These are phyloP conservation scores for Nibea albiflora DNA, from an alignment of 2,113 vertebrate genomes.

Conservation along the genomic window DNA sequence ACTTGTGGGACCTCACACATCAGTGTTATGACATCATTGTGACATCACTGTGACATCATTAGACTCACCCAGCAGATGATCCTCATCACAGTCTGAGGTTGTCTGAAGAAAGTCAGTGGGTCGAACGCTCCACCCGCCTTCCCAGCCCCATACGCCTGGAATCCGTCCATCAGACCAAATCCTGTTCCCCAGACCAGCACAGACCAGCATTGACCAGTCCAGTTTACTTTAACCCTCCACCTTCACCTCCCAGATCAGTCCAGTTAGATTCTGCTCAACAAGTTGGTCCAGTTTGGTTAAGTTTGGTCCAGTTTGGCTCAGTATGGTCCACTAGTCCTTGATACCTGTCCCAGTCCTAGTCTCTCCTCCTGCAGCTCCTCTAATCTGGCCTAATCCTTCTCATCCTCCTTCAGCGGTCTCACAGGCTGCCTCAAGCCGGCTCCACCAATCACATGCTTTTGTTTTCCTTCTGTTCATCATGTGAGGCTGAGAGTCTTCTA, in stretches of 20 bases:
- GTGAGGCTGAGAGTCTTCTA: neutral
- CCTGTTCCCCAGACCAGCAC: neutral
- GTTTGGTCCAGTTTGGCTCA: neutral
- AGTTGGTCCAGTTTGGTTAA: neutral
- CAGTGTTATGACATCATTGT: neutral
- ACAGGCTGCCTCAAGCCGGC: slow-evolving; percentile 2
- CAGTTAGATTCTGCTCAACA: neutral
- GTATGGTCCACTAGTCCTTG: neutral
- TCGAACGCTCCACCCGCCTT: slow-evolving; percentile 76
- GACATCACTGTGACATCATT: slow-evolving; percentile 9
- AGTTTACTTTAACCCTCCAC: neutral
- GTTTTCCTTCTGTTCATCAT: neutral
- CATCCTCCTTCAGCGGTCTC: slow-evolving; percentile 17
- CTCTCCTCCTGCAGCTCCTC: slow-evolving; percentile 51
- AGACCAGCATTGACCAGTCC: neutral
- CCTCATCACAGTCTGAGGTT: slow-evolving; percentile 75
- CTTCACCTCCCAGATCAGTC: neutral
- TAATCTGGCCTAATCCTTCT: slow-evolving; percentile 61
- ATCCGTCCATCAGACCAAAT: slow-evolving; percentile 62
- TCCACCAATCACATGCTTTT: slow-evolving; percentile 20
- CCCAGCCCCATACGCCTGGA: slow-evolving; percentile 76
- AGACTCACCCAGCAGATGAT: slow-evolving; percentile 77
- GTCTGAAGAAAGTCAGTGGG: slow-evolving; percentile 68
- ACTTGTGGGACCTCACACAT: neutral
- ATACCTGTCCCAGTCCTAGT: slow-evolving; percentile 1